These are phyloP conservation scores for Carassius auratus DNA, from an alignment of 2,113 vertebrate species.

Conservation along the genomic window DNA sequence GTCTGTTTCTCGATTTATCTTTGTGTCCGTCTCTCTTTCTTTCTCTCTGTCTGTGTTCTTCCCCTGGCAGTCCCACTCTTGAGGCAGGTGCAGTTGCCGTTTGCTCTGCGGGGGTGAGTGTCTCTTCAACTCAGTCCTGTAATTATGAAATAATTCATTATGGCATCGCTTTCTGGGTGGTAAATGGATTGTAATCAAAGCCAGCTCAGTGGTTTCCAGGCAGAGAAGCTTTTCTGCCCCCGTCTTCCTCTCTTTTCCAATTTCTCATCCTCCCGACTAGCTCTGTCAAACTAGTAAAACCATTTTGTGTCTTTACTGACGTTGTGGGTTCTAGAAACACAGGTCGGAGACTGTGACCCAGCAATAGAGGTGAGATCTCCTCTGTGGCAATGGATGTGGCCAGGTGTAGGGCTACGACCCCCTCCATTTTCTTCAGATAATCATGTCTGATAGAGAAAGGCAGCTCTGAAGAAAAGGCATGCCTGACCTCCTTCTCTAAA, in stretches of 20 bases:
- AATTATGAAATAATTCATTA: constrained; percentile 57
- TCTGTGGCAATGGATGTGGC: neutral
- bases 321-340: neutral
- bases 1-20: constrained; percentile 2
- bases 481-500: constrained; percentile 32
- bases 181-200: constrained; percentile 53
- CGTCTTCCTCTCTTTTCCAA: constrained; percentile 10
- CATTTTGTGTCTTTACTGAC: neutral
- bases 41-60: neutral
- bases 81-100: constrained; percentile 33
- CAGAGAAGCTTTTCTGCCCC: neutral
- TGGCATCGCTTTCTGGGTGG: constrained; percentile 40
- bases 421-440: neutral
- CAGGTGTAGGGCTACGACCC: neutral
- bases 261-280: neutral
- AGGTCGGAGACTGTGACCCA: neutral
- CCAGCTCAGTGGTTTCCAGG: constrained; percentile 15
- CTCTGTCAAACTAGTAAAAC: neutral
- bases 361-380: neutral
- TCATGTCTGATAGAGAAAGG: constrained; percentile 5
- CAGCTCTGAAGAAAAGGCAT: constrained; percentile 16
- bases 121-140: constrained; percentile 36
- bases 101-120: constrained; percentile 30
- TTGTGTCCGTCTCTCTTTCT: neutral
- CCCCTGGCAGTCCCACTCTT: neutral